Evolutionary conservation across 2,888 invertebrate species (phyloP), one percentile per base, ranked within the genome.

Genomic region (Tromatobia lineatoria): DNA sequence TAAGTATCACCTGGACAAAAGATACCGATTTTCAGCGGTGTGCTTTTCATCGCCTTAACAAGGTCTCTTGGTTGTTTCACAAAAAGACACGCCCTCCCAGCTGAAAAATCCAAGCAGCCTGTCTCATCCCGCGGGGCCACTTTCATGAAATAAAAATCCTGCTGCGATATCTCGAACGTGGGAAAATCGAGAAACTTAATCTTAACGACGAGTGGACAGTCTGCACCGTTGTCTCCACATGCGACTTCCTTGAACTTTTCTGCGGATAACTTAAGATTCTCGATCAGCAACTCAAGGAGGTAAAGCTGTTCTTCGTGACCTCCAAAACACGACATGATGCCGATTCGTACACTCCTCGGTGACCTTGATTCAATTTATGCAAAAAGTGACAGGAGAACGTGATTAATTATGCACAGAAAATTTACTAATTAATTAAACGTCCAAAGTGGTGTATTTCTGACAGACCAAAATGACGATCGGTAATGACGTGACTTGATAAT

Each of bases 151-250:
- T 89, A 88, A 84, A 92, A 92, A 54, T 93, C 92, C 10, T 86
- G 69, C 45, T 88, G 90, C 45, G 89, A 89, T 88, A 93, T 89
- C 85, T 90, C 90, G 87, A 93, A 91, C 69, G 91, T 87, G 7
- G 93, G 92, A 76, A 93, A 91, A 82, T 93, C 90, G 83, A 93
- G 90, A 86, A 93, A 91, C 83, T 90, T 91, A 67, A 93, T 88
- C 88, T 91, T 91, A 66, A 93, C 88, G 81, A 89, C 86, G 23
- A 93, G 83, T 10, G 89, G 87, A 54, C 87, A 79, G 42, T 88
- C 88, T 38, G 85, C 88, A 52, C 91, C 86, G 64, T 90, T 85
- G 69, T 90, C 90, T 73, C 88, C 86, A n/a, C 78, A 76, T n/a
- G 75, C 67, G 13, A 85, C 83, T 52, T 90, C 88, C 59, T 88